Evolutionary conservation across 2,797 vertebrate genomes (phyloP).

Genomic region (Paguma larvata): DNA sequence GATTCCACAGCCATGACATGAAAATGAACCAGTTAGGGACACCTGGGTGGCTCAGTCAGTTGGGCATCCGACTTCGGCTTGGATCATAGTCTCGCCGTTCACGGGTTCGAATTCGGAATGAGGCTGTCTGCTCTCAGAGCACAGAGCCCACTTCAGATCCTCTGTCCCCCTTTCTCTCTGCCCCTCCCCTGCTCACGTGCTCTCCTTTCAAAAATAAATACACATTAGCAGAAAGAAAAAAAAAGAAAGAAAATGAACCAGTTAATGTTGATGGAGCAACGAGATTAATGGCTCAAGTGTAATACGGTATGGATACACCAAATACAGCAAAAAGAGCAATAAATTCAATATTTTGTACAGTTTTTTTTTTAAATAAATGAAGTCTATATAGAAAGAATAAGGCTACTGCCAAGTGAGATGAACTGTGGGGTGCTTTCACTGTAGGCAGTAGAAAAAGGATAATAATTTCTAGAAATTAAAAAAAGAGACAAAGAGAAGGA

Average conservation of each 20-base stretch:
- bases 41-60: no score
- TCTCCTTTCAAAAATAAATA: no score
- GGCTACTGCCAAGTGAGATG: not conserved
- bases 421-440: not conserved
- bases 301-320: constrained; percentile 77
- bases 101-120: no score
- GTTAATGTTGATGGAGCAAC: constrained; percentile 93
- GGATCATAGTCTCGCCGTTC: no score
- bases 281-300: constrained; percentile 93
- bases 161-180: no score
- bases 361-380: constrained; percentile 79
- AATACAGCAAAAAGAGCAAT: constrained; percentile 78
- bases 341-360: constrained; percentile 87
- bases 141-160: no score
- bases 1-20: constrained; percentile 86
- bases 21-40: constrained; percentile 89
- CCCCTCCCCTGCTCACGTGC: no score
- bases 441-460: constrained; percentile 1
- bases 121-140: no score
- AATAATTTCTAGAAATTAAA: constrained; percentile 40
- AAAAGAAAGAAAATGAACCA: constrained; percentile 86
- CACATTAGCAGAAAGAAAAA: no score
- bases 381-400: not conserved
- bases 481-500: not conserved
- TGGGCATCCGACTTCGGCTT: no score